Conservation (phyloP, 1,140 invertebrate genomes). For the Nephila pilipes region DNA sequence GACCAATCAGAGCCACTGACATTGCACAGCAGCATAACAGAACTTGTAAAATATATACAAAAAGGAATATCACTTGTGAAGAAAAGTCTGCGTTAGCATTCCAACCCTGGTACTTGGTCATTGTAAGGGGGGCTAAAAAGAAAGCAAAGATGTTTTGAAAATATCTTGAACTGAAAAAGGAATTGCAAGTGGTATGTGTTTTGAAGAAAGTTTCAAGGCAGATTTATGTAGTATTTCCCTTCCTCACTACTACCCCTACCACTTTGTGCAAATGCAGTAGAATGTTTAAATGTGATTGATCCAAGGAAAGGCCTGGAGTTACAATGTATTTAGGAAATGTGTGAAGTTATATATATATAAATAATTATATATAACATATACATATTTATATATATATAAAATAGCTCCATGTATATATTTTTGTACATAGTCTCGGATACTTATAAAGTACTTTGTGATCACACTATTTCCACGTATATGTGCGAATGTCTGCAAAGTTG, state of each 20-base stretch:
- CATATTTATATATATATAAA: constrained; percentile 48
- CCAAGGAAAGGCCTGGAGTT: constrained; percentile 23
- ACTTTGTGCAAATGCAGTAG: background rate
- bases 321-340: constrained; percentile 56
- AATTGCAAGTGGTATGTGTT: background rate
- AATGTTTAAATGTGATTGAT: background rate
- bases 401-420: constrained; percentile 64
- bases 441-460: constrained; percentile 76
- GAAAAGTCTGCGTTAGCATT: constrained; percentile 58
- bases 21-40: constrained; percentile 72
- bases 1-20: constrained; percentile 67
- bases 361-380: constrained; percentile 17
- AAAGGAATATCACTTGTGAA: constrained; percentile 68
- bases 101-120: background rate
- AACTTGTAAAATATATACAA: constrained; percentile 71
- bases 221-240: background rate
- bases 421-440: constrained; percentile 75
- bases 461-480: constrained; percentile 68
- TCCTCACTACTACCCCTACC: constrained; percentile 16
- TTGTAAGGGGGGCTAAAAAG: background rate
- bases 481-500: constrained; percentile 61
- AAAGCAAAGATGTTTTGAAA: background rate
- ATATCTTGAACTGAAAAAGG: background rate
- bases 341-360: constrained; percentile 60
- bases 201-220: background rate